phyloP scores from a whole-genome alignment of 2,113 vertebrate species.

The Scolopax mira region DNA sequence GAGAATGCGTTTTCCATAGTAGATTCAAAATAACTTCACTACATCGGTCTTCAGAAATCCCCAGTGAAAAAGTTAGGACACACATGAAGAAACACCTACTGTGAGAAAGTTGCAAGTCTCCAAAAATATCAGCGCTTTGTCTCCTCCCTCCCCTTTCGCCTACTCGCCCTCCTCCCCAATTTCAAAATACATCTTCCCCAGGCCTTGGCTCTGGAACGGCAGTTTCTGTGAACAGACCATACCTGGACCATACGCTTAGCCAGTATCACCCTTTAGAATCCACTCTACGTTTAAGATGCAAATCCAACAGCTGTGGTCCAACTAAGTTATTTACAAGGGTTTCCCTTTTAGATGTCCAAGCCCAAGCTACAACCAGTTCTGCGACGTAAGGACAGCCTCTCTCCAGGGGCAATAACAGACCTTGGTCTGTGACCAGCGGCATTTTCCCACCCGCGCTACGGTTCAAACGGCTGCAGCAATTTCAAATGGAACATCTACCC shows the following conservation, averaged over 20 bases:
- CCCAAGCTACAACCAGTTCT: conserved; percentile 4
- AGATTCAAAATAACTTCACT: background rate
- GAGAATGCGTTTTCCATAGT: background rate
- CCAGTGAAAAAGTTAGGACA: background rate
- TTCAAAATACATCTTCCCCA: conserved; percentile 34
- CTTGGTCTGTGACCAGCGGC: background rate
- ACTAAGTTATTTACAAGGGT: background rate
- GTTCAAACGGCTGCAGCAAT: background rate
- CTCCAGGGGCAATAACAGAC: background rate
- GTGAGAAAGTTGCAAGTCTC: background rate
- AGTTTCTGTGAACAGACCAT: conserved; percentile 14
- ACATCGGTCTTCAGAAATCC: background rate
- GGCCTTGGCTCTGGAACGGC: conserved; percentile 7
- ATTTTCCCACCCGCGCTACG: background rate
- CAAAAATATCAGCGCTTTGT: background rate
- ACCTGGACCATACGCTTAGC: background rate
- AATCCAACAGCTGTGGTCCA: background rate
- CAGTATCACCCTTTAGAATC: background rate
- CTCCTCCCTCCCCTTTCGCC: conserved; percentile 24
- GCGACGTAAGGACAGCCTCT: background rate
- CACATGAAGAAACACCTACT: background rate
- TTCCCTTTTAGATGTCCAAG: background rate
- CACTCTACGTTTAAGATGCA: background rate
- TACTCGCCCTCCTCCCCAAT: conserved; percentile 21
- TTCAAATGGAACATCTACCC: background rate